phyloP scores from a whole-genome alignment of 2,888 invertebrate species.

The Drosophila kambysellisi region DNA sequence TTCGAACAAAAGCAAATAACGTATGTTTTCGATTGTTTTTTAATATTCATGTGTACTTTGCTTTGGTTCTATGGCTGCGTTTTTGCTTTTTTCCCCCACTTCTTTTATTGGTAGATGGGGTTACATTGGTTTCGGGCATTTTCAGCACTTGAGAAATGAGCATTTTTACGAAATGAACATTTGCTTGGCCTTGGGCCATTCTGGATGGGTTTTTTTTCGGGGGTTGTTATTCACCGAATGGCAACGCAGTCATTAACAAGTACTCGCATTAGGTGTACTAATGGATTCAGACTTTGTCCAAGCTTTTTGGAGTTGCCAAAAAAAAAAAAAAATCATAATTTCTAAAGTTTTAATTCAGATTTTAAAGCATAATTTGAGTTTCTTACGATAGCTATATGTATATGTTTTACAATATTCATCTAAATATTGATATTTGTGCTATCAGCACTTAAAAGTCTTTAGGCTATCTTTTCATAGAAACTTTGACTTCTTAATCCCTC shows the following conservation, averaged over 20 bases:
- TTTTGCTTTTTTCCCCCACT: conserved; percentile 4
- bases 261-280: conserved; percentile 38
- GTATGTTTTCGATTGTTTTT: conserved; percentile 72
- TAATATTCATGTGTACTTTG: conserved; percentile 64
- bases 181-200: conserved; percentile 67
- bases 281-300: conserved; percentile 28
- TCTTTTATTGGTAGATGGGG: conserved; percentile 22
- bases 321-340: not conserved
- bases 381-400: not conserved
- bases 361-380: not conserved
- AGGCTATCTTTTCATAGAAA: not conserved
- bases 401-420: not conserved
- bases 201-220: conserved; percentile 5
- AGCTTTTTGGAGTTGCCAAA: not conserved
- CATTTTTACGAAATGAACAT: conserved; percentile 75
- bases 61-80: conserved; percentile 1
- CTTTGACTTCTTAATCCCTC: conserved; percentile 24
- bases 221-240: conserved; percentile 35
- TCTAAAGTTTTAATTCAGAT: not conserved
- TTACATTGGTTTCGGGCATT: conserved; percentile 44
- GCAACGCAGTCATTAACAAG: conserved; percentile 38
- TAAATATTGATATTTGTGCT: not conserved
- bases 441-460: not conserved
- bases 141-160: conserved; percentile 76
- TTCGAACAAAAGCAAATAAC: conserved; percentile 64